phyloP scores from a whole-genome alignment of 2,797 vertebrate species.

The Labeo calbasu region DNA sequence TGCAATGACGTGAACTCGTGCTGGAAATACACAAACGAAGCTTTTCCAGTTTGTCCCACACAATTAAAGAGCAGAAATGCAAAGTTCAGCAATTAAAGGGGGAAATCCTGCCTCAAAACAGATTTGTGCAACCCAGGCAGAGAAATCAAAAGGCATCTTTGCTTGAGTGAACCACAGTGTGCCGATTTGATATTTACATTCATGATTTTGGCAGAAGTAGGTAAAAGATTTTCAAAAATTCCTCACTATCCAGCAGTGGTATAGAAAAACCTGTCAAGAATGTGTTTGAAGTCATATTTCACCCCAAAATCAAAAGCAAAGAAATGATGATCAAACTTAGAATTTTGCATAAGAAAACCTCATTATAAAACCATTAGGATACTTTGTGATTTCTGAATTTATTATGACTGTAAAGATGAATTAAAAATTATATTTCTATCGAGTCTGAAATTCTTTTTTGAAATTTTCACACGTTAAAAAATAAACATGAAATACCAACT shows the following conservation, averaged over 20 bases:
- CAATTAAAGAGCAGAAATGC: neutral
- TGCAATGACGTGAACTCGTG: neutral
- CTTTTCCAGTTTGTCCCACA: conserved; percentile 3
- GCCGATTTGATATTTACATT: conserved; percentile 14
- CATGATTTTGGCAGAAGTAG: neutral
- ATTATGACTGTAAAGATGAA: neutral
- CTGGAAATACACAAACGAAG: neutral
- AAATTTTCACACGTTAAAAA: too few relatives aligned
- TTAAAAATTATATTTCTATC: too few relatives aligned
- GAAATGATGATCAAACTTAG: neutral
- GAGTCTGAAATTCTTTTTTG: too few relatives aligned
- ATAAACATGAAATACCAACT: too few relatives aligned
- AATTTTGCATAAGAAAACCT: neutral
- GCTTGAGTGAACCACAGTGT: neutral
- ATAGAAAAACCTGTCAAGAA: neutral
- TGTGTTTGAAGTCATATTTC: neutral
- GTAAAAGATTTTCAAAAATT: neutral
- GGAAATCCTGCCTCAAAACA: neutral
- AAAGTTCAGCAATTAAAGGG: conserved; percentile 1
- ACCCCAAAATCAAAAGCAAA: neutral
- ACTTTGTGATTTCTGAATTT: neutral
- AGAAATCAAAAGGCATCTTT: neutral
- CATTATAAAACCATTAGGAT: neutral
- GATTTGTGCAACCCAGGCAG: neutral
- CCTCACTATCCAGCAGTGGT: conserved; percentile 17